Evolutionary conservation across 2,113 vertebrate species (phyloP), one percentile per base, ranked within the genome.

Genomic region (Grammomys surdaster): DNA sequence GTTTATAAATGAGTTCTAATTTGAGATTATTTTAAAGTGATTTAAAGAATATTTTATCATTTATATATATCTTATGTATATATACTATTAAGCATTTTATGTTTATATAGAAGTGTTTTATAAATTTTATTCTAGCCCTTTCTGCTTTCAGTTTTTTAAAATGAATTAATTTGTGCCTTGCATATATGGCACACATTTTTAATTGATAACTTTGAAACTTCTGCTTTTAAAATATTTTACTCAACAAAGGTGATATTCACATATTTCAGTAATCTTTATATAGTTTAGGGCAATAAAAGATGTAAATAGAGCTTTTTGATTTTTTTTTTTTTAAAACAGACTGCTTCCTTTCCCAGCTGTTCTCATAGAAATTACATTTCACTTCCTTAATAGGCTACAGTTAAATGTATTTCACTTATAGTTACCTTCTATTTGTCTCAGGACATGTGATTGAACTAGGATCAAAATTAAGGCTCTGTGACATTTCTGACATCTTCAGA

Each of bases 341-440:
- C 3, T 87, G 26, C 46, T 90, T 97, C 82, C 43, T 90, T 10
- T 93, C 19, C 60, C 67, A 97, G 54, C 81, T 97, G 17, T 95
- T 98, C 48, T 78, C 78, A 16, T 58, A 88, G 67, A 96, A 78
- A 81, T 87, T 51, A 85, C 75, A 65, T 97, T 96, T 97, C 77
- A 93, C 63, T 96, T 97, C 91, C 91, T 95, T n/a, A 70, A 92
- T 67, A 94, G 90, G 22, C 82, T 24, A 28, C n/a, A 80, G 26
- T 86, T 93, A 67, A 93, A 73, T 81, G 70, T 88, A 60, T 91
- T 67, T 94, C 85, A 88, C 31, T 89, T 96, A 84, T 0, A 93
- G 77, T 81, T 95, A 73, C 85, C 77, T 82, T 95, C 93, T 95
- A 31, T 20, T 24, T 67, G 65, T 86, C 81, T 95, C 40, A 92